Evolutionary conservation across 2,888 invertebrate species (phyloP).

Genomic region (Sinodicranocentrus sp.): DNA sequence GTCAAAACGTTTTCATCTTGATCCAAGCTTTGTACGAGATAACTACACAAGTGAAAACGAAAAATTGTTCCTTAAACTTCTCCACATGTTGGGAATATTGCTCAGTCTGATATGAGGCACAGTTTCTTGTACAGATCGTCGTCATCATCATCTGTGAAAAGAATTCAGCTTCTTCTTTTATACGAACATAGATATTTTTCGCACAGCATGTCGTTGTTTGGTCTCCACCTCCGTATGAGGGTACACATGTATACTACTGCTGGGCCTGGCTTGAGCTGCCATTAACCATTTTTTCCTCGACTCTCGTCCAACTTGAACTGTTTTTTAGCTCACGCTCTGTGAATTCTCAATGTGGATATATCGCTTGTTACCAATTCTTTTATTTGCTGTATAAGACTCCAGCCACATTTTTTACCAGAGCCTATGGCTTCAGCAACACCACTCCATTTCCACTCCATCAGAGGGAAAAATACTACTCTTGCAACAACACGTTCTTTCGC

Average conservation of each 20-base stretch:
- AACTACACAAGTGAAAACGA: too few relatives aligned
- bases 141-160: conserved; percentile 19
- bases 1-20: too few relatives aligned
- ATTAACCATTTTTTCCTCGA: conserved; percentile 44
- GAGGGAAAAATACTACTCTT: conserved; percentile 11
- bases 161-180: neutral
- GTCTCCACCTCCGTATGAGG: conserved; percentile 42
- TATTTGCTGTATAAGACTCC: neutral
- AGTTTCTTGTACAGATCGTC: conserved; percentile 4
- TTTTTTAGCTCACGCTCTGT: neutral
- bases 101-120: too few relatives aligned
- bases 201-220: conserved; percentile 49
- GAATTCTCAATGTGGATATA: neutral
- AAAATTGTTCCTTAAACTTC: too few relatives aligned
- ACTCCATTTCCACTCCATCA: conserved; percentile 56
- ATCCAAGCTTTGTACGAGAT: too few relatives aligned
- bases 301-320: neutral
- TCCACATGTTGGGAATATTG: too few relatives aligned
- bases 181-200: conserved; percentile 34
- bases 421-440: conserved; percentile 31
- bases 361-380: neutral
- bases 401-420: neutral
- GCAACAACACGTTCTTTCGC: conserved; percentile 44
- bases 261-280: conserved; percentile 39
- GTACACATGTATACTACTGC: neutral